Base-by-base conservation (phyloP, 1,140 invertebrate genomes). In the Contarinia nasturtii region DNA sequence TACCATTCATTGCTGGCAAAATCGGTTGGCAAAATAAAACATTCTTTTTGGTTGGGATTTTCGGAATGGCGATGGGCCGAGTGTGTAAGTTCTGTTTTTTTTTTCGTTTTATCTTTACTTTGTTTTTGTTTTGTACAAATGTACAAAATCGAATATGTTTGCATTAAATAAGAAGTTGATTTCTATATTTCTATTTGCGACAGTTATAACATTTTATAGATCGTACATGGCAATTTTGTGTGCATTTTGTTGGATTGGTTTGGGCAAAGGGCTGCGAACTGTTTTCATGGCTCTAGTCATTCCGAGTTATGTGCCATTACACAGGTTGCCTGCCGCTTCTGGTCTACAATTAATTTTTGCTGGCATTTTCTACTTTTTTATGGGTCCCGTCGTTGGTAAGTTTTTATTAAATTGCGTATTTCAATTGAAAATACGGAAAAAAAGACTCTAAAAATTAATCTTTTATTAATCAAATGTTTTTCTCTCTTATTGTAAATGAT, bases 211-310 rank as follows among this genome's bases (percentile, higher is more conserved):
- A 18, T 64, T 69, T 52, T 63, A 66, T 11, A 56, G 66, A 21
- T 59, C 62, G 19, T 71, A 67, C 48, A 52, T 45, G 10, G 51
- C 67, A 5, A 61, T 68, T 1, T 51, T 75, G 0, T 37, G 61
- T 8, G 60, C 75, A n/a, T 71, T 72, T 7, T 64, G 71, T 1
- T 69, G 75, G 51, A 72, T 79, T 22, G 77, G 77, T 0, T 66
- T 72, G 40, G 74, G 70, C 19, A 79, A 79, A 62, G 76, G 70
- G 0, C 53, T 80, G 4, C 61, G 75, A 46, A 78, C 75, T 27
- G 74, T 80, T 2, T 78, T 78, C 53, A 76, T 77, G 69, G 71
- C 74, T 0, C 56, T 80, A 14, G 73, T 77, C 5, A 76, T 79
- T 48, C 74, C 76, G 14, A 67, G 68, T 0, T 72, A 78, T 53